phyloP scores from a whole-genome alignment of 2,113 vertebrate species.

The Corythornis cristatus region DNA sequence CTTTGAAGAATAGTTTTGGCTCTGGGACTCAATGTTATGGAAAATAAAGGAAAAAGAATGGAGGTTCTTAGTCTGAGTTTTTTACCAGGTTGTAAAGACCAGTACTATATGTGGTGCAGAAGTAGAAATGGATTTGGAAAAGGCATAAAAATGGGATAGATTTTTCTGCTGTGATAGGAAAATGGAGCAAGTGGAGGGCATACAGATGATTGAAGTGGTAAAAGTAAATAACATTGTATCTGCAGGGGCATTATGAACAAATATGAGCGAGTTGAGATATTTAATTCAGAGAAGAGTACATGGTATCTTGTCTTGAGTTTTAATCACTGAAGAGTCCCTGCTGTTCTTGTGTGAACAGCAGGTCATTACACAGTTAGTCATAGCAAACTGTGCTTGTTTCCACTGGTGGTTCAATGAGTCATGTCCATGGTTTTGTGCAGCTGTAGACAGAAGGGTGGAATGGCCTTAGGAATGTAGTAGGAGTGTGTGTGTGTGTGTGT shows the following conservation, averaged over 20 bases:
- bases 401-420: conserved; percentile 47
- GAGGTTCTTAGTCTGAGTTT: background rate
- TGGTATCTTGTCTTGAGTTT: background rate
- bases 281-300: background rate
- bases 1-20: background rate
- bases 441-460: conserved; percentile 22
- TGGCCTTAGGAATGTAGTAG: conserved; percentile 30
- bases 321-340: background rate
- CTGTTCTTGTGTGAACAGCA: background rate
- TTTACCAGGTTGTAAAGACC: background rate
- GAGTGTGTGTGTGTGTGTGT: background rate
- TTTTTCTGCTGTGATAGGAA: background rate
- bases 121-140: background rate
- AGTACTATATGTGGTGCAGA: background rate
- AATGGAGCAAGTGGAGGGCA: background rate
- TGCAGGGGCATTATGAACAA: background rate
- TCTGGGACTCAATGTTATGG: background rate
- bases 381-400: conserved; percentile 44
- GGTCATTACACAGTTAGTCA: conserved; percentile 32
- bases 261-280: background rate
- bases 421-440: conserved; percentile 5
- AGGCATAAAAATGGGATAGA: background rate
- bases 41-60: background rate
- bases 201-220: background rate
- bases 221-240: background rate